Conservation (phyloP, 1,140 invertebrate species). For the Pentalonia nigronervosa region DNA sequence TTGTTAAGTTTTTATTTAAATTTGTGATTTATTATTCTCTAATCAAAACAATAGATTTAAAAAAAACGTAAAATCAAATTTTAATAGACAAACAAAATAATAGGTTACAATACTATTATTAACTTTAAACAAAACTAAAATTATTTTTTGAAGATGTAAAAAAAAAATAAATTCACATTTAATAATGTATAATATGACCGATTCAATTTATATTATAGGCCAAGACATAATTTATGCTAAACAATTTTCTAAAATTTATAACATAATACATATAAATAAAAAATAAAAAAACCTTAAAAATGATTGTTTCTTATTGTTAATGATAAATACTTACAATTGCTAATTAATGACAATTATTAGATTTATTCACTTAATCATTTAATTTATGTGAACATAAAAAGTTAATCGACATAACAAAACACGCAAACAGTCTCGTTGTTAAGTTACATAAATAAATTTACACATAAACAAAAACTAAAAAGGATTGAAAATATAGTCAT, state of each 20-base stretch:
- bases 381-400: slow-evolving; percentile 31
- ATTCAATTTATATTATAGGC: neutral
- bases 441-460: slow-evolving; percentile 38
- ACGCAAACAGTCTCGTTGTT: slow-evolving; percentile 45
- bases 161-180: slow-evolving; percentile 17
- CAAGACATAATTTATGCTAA: slow-evolving; percentile 5
- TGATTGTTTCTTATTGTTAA: slow-evolving; percentile 45
- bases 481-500: slow-evolving; percentile 39
- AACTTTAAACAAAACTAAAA: slow-evolving; percentile 29
- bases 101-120: slow-evolving; percentile 31
- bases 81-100: slow-evolving; percentile 25
- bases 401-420: slow-evolving; percentile 35
- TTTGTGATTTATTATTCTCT: neutral
- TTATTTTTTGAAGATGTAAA: neutral
- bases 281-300: slow-evolving; percentile 5
- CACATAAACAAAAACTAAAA: slow-evolving; percentile 32
- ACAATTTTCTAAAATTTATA: slow-evolving; percentile 25
- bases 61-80: slow-evolving; percentile 38
- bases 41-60: neutral
- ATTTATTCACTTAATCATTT: neutral
- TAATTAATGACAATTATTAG: slow-evolving; percentile 41
- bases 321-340: slow-evolving; percentile 15
- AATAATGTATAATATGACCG: neutral
- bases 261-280: slow-evolving; percentile 7
- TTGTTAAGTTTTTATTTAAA: neutral